A percentile compares a stretch with the other conserved stretches of the same genome.
These are phyloP conservation scores for Melinopterus prodromus DNA, from an alignment of 2,888 invertebrate species.

Conservation along the genomic window DNA sequence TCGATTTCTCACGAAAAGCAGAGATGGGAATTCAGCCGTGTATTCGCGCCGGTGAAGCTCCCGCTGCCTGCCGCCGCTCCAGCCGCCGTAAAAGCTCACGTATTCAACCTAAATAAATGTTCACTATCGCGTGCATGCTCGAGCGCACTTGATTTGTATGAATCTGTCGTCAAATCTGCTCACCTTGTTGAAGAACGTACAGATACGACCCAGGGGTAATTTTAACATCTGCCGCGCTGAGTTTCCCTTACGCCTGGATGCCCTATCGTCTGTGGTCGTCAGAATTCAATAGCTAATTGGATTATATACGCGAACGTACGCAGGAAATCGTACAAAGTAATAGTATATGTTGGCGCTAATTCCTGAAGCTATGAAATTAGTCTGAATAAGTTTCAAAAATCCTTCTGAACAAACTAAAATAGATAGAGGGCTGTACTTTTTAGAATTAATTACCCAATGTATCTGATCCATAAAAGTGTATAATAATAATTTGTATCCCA, in stretches of 20 bases:
- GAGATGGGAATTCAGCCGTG: neutral
- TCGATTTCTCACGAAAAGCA: neutral
- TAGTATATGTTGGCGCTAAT: neutral
- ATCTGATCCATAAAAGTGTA: no score
- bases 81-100: neutral
- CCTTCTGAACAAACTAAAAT: no score
- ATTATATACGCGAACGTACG: neutral
- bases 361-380: no score
- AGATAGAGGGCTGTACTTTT: no score
- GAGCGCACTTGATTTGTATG: slow-evolving; percentile 4
- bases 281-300: neutral
- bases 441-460: no score
- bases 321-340: neutral
- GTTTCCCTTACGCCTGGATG: neutral
- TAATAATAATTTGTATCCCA: no score
- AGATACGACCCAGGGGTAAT: neutral
- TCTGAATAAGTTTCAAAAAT: no score
- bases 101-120: slow-evolving; percentile 4
- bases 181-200: neutral
- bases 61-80: no score
- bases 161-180: neutral
- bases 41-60: no score
- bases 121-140: neutral
- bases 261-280: neutral
- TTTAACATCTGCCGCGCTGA: neutral